Percentiles rank a stretch among this genome's conserved stretches.
Conservation (phyloP, 2,888 invertebrate genomes). For the Conops quadrifasciatus region DNA sequence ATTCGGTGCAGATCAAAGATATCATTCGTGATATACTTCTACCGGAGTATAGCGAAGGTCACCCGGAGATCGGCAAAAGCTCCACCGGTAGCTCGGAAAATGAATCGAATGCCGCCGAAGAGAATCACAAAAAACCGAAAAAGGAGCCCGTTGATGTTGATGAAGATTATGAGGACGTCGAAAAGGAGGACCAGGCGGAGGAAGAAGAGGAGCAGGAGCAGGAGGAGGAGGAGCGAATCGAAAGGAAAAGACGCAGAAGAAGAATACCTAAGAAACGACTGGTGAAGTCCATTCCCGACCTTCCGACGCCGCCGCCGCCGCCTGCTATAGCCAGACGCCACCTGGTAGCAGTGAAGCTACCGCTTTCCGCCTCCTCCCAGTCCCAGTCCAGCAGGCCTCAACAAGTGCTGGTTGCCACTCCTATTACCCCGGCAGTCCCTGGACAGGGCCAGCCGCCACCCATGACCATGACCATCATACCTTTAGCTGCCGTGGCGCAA, state of each 20-base stretch:
- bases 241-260: not conserved
- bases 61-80: not conserved
- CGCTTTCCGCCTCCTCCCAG: conserved; percentile 21
- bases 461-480: conserved; percentile 60
- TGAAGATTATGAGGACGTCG: not conserved
- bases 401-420: conserved; percentile 58
- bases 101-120: conserved; percentile 7
- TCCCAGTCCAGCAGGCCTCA: conserved; percentile 50
- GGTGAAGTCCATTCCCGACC: not conserved
- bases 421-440: conserved; percentile 50
- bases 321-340: conserved; percentile 39
- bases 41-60: not conserved
- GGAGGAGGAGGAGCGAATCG: conserved; percentile 1
- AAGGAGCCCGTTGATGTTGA: not conserved
- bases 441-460: conserved; percentile 47
- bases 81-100: not conserved
- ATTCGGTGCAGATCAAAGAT: conserved; percentile 61
- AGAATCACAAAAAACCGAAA: not conserved
- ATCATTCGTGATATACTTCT: conserved; percentile 56
- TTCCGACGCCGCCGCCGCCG: not conserved
- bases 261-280: conserved; percentile 47
- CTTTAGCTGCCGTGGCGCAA: conserved; percentile 48
- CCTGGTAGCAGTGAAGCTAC: conserved; percentile 43
- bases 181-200: conserved; percentile 4
- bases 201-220: not conserved